Base-by-base conservation (phyloP, 2,888 invertebrate genomes). In the Electrophaes corylata region DNA sequence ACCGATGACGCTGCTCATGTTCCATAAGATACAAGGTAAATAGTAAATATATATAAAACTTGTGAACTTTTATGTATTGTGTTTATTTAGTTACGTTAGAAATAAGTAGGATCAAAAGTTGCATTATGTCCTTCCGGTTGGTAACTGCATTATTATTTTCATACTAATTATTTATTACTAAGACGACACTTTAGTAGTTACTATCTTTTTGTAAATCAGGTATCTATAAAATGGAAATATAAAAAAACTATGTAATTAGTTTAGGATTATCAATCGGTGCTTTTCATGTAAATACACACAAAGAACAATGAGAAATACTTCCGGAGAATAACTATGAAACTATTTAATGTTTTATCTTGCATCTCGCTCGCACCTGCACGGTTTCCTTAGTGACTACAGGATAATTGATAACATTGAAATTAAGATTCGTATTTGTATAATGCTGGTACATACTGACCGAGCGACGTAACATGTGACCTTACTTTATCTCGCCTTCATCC, bases 271-370 rank as follows among this genome's bases (percentile, higher is more conserved):
- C 3, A 29, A 19, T 49, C 40, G 40, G 49, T 40, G 29, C 14
- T 40, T 40, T 48, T 16, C 39, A 39, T 48, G 37, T 29, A n/a
- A n/a, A n/a, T 46, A 20, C 35, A 19, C 33, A 37, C 29, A 1
- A 5, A 39, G 26, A 6, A 23, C 14, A 12, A 10, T 14, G 14
- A 12, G 19, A 31, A n/a, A 35, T 35, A 35, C 14, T 14, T 35
- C 14, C 33, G 4, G 3, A 5, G 6, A 12, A 5, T 12, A 12
- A 5, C 12, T 35, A 2, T 14, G 12, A 12, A 14, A 14, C 14
- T 31, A 11, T 31, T 5, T 5, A 23, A 23, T 23, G 1, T 23
- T 23, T 2, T 31, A n/a, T 8, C 45, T 33, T 1, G 35, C 35
- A 33, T 46, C 35, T 35, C 46, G 19, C 37, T 37, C 31, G 8